Conservation (phyloP, 2,797 vertebrate species). For the Rousettus madagascariensis region DNA sequence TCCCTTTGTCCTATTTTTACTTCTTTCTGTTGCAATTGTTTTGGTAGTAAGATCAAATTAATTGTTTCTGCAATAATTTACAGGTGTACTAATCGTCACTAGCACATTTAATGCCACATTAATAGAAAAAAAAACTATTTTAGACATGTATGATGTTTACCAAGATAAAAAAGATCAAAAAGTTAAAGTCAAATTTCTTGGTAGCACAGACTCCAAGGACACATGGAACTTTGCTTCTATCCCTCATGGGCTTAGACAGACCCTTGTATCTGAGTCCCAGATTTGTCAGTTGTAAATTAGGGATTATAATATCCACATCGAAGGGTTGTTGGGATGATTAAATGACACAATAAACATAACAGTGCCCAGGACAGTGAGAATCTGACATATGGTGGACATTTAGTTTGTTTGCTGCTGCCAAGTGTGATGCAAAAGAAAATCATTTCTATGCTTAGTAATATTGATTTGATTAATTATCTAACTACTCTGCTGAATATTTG, state of each 20-base stretch:
- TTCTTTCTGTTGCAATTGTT: background rate
- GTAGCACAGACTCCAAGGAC: background rate
- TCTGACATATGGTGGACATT: background rate
- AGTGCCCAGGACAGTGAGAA: background rate
- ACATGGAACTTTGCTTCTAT: background rate
- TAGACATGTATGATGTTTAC: background rate
- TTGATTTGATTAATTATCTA: background rate
- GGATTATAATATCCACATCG: slow-evolving; percentile 44
- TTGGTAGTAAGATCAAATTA: background rate
- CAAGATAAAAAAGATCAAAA: background rate
- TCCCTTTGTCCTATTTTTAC: background rate
- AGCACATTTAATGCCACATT: background rate
- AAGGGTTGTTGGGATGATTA: slow-evolving; percentile 20
- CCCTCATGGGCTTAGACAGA: background rate
- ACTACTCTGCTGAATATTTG: background rate
- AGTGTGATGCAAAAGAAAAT: background rate
- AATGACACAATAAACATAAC: background rate
- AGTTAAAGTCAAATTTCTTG: background rate
- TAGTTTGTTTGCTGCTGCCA: background rate
- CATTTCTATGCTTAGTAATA: background rate
- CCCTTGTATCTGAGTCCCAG: background rate
- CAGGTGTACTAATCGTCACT: background rate
- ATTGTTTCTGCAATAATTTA: background rate
- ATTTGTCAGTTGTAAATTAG: background rate
- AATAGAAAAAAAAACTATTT: background rate